Percentiles rank a stretch among this genome's conserved stretches.
Evolutionary conservation across 2,113 vertebrate genomes (phyloP).

Genomic region (Panurus biarmicus): DNA sequence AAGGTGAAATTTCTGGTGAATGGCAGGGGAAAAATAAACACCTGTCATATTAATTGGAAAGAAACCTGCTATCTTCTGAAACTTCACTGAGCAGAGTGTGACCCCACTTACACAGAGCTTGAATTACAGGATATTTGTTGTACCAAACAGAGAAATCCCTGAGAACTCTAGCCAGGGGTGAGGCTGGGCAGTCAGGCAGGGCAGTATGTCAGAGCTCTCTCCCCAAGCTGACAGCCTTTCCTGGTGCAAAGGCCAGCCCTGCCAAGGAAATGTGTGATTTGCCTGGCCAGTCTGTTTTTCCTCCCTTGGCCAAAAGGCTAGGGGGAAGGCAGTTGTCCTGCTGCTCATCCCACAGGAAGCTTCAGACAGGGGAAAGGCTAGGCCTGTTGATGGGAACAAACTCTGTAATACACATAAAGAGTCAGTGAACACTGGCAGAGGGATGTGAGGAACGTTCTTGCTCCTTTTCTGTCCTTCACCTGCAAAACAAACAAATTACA

Average conservation of each 20-base stretch:
- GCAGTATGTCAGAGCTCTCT: neutral
- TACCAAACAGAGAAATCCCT: neutral
- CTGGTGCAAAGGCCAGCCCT: neutral
- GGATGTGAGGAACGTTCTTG: neutral
- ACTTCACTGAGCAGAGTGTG: neutral
- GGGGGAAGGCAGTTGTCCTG: neutral
- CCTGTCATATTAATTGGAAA: neutral
- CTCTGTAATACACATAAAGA: neutral
- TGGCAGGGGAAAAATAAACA: neutral
- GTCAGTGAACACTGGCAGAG: neutral
- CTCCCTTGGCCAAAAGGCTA: neutral
- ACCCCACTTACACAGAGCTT: neutral
- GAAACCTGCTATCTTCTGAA: neutral
- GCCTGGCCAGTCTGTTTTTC: neutral
- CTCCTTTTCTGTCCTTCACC: neutral
- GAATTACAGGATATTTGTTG: neutral
- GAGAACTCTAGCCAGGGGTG: neutral
- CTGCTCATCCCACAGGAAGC: neutral
- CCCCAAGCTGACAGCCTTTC: neutral
- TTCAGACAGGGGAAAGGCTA: neutral
- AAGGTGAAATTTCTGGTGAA: neutral
- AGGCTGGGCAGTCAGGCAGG: neutral
- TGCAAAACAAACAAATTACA: neutral
- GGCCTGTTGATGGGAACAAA: neutral
- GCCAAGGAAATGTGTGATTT: neutral